A percentile compares a stretch with the other conserved stretches of the same genome.
phyloP scores from a whole-genome alignment of 1,140 invertebrate species.

The Sarcophaga peregrina region DNA sequence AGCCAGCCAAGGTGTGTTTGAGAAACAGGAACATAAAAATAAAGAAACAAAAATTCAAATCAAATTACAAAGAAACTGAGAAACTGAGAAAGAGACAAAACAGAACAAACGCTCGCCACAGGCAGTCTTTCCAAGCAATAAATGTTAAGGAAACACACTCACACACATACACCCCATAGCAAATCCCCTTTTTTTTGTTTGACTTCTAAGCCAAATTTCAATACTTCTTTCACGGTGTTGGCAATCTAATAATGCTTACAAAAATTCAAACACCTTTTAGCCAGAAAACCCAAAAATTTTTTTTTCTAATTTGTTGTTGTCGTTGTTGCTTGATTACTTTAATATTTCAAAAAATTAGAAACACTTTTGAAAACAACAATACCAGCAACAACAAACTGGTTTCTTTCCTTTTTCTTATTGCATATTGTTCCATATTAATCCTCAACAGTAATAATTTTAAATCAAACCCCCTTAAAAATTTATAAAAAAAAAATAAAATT shows the following conservation, averaged over 20 bases:
- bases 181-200: background rate
- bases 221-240: background rate
- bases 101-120: background rate
- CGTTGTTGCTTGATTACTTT: background rate
- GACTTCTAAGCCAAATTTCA: too few relatives aligned
- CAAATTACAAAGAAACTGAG: background rate
- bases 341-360: conserved; percentile 15
- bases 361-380: background rate
- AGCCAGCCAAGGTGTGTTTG: too few relatives aligned
- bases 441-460: background rate
- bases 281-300: background rate
- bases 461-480: too few relatives aligned
- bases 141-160: background rate
- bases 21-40: too few relatives aligned
- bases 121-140: conserved; percentile 12
- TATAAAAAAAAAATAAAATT: too few relatives aligned
- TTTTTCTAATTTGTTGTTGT: background rate
- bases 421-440: background rate
- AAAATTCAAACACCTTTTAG: conserved; percentile 22
- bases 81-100: background rate
- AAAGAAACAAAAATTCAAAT: background rate
- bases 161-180: background rate
- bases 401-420: background rate
- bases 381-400: background rate
- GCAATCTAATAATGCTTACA: background rate